Conservation (phyloP, 2,797 vertebrate species). For the Liparis tanakae region DNA sequence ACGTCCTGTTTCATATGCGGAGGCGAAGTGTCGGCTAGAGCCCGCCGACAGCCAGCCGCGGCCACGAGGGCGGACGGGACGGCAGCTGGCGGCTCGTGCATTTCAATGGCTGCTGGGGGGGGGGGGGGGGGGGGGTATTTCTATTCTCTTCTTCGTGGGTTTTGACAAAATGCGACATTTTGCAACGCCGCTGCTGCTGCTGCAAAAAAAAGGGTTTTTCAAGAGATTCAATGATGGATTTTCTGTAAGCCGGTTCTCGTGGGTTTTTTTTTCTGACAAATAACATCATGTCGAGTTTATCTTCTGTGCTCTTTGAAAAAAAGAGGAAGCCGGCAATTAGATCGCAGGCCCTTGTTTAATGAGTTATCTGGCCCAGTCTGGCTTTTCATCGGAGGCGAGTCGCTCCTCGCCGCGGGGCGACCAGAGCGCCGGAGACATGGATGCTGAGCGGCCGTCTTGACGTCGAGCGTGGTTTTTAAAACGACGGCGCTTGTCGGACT, state of each 20-base stretch:
- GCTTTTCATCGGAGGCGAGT: conserved; percentile 37
- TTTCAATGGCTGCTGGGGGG: conserved; percentile 77
- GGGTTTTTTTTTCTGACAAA: conserved; percentile 1
- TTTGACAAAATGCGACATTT: conserved; percentile 37
- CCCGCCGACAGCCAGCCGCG: conserved; percentile 80
- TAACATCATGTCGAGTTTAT: conserved; percentile 12
- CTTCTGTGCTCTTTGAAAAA: conserved; percentile 24
- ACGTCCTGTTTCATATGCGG: conserved; percentile 89
- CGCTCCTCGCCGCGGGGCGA: conserved; percentile 17
- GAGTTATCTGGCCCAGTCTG: conserved; percentile 46
- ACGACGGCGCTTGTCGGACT: conserved; percentile 31
- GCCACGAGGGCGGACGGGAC: conserved; percentile 73
- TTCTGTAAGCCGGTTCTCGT: conserved; percentile 15
- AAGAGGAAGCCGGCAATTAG: conserved; percentile 48
- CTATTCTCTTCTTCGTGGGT: conserved; percentile 20
- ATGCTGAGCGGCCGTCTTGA: conserved; percentile 49
- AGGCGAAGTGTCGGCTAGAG: conserved; percentile 75
- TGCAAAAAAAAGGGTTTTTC: conserved; percentile 3
- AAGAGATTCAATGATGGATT: neutral
- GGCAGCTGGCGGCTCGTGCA: conserved; percentile 82
- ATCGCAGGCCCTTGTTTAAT: conserved; percentile 36
- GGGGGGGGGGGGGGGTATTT: conserved; percentile 59
- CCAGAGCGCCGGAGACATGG: conserved; percentile 46
- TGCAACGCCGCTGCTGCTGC: conserved; percentile 19
- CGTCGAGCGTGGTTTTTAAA: conserved; percentile 47